These are phyloP conservation scores for Lontra canadensis DNA, from an alignment of 2,113 vertebrate species.

Conservation along the genomic window DNA sequence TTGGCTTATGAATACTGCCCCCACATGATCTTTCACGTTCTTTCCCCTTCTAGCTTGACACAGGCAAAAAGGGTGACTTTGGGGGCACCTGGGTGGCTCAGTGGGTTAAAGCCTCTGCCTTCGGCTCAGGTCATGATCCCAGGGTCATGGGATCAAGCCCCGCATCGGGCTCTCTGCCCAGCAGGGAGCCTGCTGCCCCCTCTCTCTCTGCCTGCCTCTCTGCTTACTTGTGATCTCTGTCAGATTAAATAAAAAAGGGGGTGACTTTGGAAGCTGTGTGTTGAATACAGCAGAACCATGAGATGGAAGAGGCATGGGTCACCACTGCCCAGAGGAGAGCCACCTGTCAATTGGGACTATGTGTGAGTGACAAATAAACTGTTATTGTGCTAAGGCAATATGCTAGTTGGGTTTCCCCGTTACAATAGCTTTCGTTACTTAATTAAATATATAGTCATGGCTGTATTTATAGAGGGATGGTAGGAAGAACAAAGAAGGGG, in stretches of 20 bases:
- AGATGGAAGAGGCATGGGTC: background rate
- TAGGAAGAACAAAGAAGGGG: conserved; percentile 18
- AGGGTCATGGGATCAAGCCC: too few relatives aligned
- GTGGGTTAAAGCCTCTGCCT: too few relatives aligned
- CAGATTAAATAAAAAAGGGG: background rate
- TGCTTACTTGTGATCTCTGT: too few relatives aligned
- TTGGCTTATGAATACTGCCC: background rate
- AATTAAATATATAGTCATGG: background rate
- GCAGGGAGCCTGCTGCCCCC: too few relatives aligned
- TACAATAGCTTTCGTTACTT: background rate
- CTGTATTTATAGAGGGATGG: background rate
- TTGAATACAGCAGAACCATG: background rate
- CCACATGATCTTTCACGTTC: background rate
- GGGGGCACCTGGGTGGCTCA: too few relatives aligned
- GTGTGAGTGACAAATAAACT: background rate
- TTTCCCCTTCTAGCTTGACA: background rate
- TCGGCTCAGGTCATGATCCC: too few relatives aligned
- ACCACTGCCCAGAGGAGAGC: background rate
- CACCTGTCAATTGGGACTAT: background rate
- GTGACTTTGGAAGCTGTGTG: background rate
- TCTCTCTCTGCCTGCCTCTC: too few relatives aligned
- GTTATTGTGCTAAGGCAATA: background rate
- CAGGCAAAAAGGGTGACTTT: background rate
- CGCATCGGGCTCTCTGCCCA: too few relatives aligned
- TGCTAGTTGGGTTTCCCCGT: background rate